Conservation (phyloP, 2,113 vertebrate genomes). For the Lagopus leucura region DNA sequence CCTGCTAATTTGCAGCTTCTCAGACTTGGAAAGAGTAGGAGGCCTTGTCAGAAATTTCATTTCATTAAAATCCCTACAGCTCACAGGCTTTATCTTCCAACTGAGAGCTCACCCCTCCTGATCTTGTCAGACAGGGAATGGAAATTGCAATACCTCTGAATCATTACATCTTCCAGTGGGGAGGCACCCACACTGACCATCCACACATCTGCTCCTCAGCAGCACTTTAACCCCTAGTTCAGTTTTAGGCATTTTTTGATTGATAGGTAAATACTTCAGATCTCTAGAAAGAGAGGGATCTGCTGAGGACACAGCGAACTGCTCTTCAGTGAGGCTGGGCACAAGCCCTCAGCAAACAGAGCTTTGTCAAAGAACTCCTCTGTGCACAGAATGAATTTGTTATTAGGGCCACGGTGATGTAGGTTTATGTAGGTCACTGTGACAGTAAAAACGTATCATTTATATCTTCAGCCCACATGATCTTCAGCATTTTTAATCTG, state of each 20-base stretch:
- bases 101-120: not conserved
- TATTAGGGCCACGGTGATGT: not conserved
- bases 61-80: not conserved
- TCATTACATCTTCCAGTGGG: rapidly evolving
- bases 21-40: not conserved
- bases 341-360: not conserved
- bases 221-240: not conserved
- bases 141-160: not conserved
- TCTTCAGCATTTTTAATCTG: conserved; percentile 32
- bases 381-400: not conserved
- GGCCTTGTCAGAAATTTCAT: not conserved
- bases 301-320: not conserved
- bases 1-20: not conserved
- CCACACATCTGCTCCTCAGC: not conserved
- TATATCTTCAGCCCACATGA: conserved; percentile 32
- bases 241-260: not conserved
- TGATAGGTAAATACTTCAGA: not conserved
- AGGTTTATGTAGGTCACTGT: conserved; percentile 56
- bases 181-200: not conserved
- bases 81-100: not conserved
- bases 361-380: not conserved
- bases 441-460: conserved; percentile 31
- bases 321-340: not conserved
- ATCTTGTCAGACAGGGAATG: not conserved
- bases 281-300: not conserved